Base-by-base conservation (phyloP, 30 jellyfish, hydroid and myxozoan species). In the Hydractinia echinata region DNA sequence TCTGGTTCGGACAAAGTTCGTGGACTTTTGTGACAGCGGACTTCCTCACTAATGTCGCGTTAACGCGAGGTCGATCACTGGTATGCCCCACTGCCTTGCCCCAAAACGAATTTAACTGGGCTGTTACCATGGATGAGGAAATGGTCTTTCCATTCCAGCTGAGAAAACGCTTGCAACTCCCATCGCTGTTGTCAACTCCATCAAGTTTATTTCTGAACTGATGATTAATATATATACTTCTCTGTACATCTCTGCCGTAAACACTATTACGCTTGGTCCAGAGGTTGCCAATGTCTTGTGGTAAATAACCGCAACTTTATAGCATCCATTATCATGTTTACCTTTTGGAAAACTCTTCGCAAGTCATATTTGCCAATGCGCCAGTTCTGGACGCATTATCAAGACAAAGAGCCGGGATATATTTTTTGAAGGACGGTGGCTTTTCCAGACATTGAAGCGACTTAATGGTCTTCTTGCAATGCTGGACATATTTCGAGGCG, bases 301-400 rank as follows among this genome's bases (percentile, higher is more conserved):
- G 82, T 78, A 55, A 53, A 53, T 16, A 78, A 78, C 86, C 51
- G 51, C 19, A 51, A 78, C 61, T 56, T 30, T 58, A 55, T 50
- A 50, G 11, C 16, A 10, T 10, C 56, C 81, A 21, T 61, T 60
- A 10, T 78, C 82, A 13, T 10, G 10, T 61, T 44, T 51, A 53
- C 80, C 86, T n/a, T 13, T 48, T 58, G 21, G 55, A 39, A 30
- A 78, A 58, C 48, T 78, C 82, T 48, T 78, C 60, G 61, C 21
- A 16, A 20, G 86, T 78, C 81, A 78, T 54, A 82, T 58, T 78
- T 55, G 86, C 86, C 8, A 78, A n/a, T 48, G 86, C 86, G 39
- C 86, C 86, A 50, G 83, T 53, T 39, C 86, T 55, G 55, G 86
- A 78, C n/a, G 86, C 86, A 78, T 78, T 78, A 82, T 78, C 86